Conservation (phyloP, 2,113 vertebrate species). For the Zosterops hypoxanthus region DNA sequence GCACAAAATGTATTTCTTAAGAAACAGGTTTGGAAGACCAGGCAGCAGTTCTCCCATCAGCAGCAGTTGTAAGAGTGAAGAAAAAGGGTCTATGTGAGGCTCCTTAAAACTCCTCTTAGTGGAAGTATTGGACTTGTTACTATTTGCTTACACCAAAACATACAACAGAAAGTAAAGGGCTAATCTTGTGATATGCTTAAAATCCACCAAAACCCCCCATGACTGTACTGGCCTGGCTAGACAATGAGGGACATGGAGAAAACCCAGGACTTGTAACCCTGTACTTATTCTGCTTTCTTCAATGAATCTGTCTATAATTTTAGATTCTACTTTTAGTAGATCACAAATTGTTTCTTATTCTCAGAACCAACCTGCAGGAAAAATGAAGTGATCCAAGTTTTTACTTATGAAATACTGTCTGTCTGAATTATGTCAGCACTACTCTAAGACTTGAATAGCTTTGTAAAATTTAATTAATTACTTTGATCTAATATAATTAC, state of each 20-base stretch:
- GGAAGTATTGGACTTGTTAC: background rate
- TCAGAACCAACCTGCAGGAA: background rate
- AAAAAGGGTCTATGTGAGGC: background rate
- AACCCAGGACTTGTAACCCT: background rate
- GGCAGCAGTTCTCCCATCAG: background rate
- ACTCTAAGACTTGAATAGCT: background rate
- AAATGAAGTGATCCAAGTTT: background rate
- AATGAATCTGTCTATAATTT: slow-evolving; percentile 12
- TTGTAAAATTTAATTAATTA: slow-evolving; percentile 1
- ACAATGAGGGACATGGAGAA: background rate
- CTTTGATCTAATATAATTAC: background rate
- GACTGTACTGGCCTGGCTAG: background rate
- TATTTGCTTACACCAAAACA: background rate
- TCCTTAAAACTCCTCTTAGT: background rate
- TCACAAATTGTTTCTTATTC: background rate
- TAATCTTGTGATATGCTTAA: background rate
- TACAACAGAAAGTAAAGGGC: background rate
- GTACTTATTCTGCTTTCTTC: background rate
- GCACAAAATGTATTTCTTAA: background rate
- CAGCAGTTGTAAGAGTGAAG: background rate
- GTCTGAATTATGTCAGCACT: background rate
- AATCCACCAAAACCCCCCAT: background rate
- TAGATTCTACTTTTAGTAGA: background rate
- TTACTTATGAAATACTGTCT: background rate
- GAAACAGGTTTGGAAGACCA: background rate